Conservation (phyloP, 1,140 invertebrate genomes). For the Ooceraea biroi region DNA sequence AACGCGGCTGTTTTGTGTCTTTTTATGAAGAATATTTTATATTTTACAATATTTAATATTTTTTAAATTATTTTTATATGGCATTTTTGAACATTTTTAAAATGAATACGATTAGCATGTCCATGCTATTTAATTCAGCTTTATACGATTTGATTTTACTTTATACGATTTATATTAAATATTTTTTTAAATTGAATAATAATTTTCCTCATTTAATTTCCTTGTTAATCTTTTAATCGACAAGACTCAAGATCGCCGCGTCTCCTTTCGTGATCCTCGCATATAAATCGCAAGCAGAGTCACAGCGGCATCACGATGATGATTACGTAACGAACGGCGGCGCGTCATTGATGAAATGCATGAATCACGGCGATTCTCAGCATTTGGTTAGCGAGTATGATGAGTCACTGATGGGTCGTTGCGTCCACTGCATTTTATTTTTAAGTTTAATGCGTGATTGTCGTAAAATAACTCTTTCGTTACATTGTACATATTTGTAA, state of each 20-base stretch:
- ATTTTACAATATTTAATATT: background rate
- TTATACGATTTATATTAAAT: no score
- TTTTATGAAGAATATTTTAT: background rate
- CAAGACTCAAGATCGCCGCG: background rate
- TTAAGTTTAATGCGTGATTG: slow-evolving; percentile 23
- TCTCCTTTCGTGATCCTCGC: slow-evolving; percentile 11
- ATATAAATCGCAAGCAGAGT: background rate
- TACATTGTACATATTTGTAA: slow-evolving; percentile 85
- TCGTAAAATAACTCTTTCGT: slow-evolving; percentile 71
- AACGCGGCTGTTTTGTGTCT: background rate
- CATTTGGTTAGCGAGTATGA: slow-evolving; percentile 41
- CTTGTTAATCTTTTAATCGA: background rate
- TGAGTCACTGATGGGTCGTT: slow-evolving; percentile 62
- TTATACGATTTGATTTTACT: no score
- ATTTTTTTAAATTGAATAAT: background rate
- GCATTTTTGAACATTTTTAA: background rate
- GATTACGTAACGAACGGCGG: slow-evolving; percentile 8
- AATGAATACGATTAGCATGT: background rate
- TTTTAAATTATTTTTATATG: background rate
- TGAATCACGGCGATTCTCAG: slow-evolving; percentile 67
- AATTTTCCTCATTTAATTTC: background rate
- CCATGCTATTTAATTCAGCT: no score
- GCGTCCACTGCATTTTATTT: slow-evolving; percentile 65
- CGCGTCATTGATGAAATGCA: slow-evolving; percentile 15
- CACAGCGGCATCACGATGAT: slow-evolving; percentile 12